phyloP scores from a whole-genome alignment of 2,113 vertebrate genomes.

The Felis catus region DNA sequence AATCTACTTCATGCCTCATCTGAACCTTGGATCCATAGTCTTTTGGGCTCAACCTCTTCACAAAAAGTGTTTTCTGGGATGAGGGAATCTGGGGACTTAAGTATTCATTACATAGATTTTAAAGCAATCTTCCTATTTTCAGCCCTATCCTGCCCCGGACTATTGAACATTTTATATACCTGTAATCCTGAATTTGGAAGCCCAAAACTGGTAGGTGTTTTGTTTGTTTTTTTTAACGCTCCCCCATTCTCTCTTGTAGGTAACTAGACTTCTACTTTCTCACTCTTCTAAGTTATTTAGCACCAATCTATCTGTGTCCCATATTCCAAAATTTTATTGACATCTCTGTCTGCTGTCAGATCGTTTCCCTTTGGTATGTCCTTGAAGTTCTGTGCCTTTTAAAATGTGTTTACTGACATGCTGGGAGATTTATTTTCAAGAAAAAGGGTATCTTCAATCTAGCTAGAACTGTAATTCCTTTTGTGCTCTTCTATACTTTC shows the following conservation, averaged over 20 bases:
- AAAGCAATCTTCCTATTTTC: not conserved
- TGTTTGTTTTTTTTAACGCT: not conserved
- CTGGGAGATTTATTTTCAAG: constrained; percentile 28
- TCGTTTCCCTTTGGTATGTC: not conserved
- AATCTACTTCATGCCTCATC: not conserved
- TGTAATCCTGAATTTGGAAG: not conserved
- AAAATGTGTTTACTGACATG: not conserved
- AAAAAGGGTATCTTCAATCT: not conserved
- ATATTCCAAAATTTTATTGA: constrained; percentile 18
- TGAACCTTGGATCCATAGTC: not conserved
- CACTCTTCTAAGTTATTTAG: not conserved
- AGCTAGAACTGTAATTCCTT: not conserved
- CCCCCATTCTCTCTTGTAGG: not conserved
- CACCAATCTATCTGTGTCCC: not conserved
- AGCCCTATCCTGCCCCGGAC: not conserved
- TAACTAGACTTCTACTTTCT: constrained; percentile 34
- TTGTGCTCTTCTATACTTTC: not conserved
- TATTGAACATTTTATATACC: not conserved
- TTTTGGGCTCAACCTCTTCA: not conserved
- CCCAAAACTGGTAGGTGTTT: not conserved
- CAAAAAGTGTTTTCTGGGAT: not conserved
- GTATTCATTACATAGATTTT: not conserved
- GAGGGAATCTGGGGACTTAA: not conserved
- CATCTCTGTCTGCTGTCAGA: constrained; percentile 6
- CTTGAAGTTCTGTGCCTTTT: not conserved